These are phyloP conservation scores for Mesembrinibis cayennensis DNA, from an alignment of 2,113 vertebrate species.

Conservation along the genomic window DNA sequence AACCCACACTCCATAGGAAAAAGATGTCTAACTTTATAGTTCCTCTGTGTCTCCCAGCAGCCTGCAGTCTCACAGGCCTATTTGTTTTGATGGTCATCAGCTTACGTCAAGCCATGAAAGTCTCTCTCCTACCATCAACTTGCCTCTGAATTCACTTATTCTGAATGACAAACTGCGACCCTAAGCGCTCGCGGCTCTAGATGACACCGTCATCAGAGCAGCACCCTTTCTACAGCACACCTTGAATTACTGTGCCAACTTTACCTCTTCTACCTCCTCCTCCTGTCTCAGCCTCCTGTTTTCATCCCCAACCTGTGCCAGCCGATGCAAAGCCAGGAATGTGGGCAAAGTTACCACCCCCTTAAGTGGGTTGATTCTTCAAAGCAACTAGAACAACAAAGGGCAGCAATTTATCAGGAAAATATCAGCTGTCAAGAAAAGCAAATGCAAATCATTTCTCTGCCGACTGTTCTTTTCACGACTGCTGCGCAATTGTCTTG, in stretches of 20 bases:
- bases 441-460: constrained; percentile 47
- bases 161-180: neutral
- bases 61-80: neutral
- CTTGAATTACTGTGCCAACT: neutral
- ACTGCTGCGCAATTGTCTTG: constrained; percentile 42
- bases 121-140: neutral
- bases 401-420: constrained; percentile 64
- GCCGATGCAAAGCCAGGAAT: neutral
- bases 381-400: constrained; percentile 56
- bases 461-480: constrained; percentile 34
- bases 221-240: neutral
- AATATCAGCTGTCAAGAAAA: constrained; percentile 65
- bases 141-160: neutral
- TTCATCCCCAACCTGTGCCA: neutral
- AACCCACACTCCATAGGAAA: neutral
- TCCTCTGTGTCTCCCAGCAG: neutral
- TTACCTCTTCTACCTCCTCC: neutral
- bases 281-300: neutral
- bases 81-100: neutral
- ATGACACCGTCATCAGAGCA: rapidly evolving
- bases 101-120: neutral
- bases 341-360: neutral
- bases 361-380: constrained; percentile 33
- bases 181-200: neutral
- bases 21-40: neutral